These are phyloP conservation scores for Vicugna pacos DNA, from an alignment of 2,113 vertebrate species.

Conservation along the genomic window DNA sequence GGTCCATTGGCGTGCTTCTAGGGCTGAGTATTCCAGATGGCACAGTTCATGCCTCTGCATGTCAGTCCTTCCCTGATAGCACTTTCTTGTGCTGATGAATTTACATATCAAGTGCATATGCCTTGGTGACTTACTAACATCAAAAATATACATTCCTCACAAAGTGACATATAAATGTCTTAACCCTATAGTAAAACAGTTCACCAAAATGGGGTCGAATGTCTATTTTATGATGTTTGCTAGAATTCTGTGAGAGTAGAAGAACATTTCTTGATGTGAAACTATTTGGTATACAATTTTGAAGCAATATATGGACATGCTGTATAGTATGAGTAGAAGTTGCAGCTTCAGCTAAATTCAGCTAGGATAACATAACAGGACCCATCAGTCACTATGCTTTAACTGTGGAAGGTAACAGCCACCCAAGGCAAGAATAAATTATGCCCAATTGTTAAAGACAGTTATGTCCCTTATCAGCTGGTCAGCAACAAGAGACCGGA, in stretches of 20 bases:
- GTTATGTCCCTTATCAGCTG: slow-evolving; percentile 80
- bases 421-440: slow-evolving; percentile 79
- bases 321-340: not conserved
- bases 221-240: not conserved
- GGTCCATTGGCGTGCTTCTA: not conserved
- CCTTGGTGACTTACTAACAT: not conserved
- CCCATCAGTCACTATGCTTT: slow-evolving; percentile 68
- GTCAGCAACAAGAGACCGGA: slow-evolving; percentile 76
- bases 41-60: not conserved
- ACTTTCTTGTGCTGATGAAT: not conserved
- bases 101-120: not conserved
- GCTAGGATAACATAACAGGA: slow-evolving; percentile 6
- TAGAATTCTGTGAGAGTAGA: not conserved
- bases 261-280: not conserved
- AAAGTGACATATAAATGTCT: not conserved
- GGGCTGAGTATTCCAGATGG: not conserved
- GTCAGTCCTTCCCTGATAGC: not conserved
- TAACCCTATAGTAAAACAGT: not conserved
- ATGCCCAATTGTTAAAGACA: slow-evolving; percentile 74
- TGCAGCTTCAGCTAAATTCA: slow-evolving; percentile 65
- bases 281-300: not conserved
- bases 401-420: slow-evolving; percentile 73
- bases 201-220: not conserved
- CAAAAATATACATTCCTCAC: not conserved
- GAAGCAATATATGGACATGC: not conserved